Evolutionary conservation across 2,888 invertebrate genomes (phyloP).

Genomic region (Thysanoteuthis rhombus): DNA sequence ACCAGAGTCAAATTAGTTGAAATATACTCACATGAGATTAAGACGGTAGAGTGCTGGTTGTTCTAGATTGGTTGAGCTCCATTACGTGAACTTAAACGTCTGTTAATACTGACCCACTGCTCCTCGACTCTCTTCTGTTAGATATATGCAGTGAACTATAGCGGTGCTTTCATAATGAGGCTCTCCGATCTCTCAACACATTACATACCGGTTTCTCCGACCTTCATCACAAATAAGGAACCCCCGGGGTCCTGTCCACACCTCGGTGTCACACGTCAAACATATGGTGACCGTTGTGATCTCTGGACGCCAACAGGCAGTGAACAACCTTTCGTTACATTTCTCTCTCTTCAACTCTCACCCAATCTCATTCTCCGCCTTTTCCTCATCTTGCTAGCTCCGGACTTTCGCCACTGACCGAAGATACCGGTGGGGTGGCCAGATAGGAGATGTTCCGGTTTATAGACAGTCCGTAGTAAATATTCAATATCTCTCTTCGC

Average conservation of each 20-base stretch:
- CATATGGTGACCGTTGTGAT: not conserved
- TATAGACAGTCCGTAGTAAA: not conserved
- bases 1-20: not conserved
- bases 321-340: not conserved
- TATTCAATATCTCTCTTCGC: not conserved
- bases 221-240: not conserved
- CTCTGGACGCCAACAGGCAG: constrained; percentile 12
- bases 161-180: not conserved
- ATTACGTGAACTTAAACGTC: not conserved
- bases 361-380: not conserved
- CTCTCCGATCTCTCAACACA: not conserved
- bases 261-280: not conserved
- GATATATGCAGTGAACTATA: not conserved
- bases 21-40: not conserved
- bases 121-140: not conserved
- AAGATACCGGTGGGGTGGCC: not conserved
- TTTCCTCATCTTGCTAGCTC: not conserved
- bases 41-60: not conserved
- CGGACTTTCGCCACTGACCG: not conserved
- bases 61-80: not conserved
- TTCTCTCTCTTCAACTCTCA: not conserved
- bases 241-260: not conserved
- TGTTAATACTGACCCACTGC: not conserved
- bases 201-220: not conserved
- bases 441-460: not conserved